phyloP scores from a whole-genome alignment of 1,140 invertebrate genomes.

The Drosophila sp. region DNA sequence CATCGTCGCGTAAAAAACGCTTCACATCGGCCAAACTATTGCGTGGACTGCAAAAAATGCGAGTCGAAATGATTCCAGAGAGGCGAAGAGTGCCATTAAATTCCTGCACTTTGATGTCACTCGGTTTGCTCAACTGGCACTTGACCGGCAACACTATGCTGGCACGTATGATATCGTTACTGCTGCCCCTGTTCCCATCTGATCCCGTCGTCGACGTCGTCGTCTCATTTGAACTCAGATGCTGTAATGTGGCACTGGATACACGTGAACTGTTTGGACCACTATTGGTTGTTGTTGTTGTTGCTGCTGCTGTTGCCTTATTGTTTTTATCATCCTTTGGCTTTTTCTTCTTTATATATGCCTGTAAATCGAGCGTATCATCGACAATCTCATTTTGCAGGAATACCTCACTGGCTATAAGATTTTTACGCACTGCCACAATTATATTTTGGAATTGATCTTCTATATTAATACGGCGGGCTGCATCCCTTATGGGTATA shows the following conservation, averaged over 20 bases:
- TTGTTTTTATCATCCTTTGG: slow-evolving; percentile 53
- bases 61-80: slow-evolving; percentile 68
- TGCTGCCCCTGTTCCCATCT: neutral
- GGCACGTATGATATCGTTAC: slow-evolving; percentile 52
- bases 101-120: slow-evolving; percentile 63
- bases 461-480: slow-evolving; percentile 76
- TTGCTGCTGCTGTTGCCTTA: no score
- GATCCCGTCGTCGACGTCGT: neutral
- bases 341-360: slow-evolving; percentile 65
- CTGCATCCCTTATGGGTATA: slow-evolving; percentile 61
- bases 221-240: slow-evolving; percentile 18
- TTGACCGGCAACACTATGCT: slow-evolving; percentile 71
- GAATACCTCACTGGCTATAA: slow-evolving; percentile 74
- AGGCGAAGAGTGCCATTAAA: slow-evolving; percentile 69
- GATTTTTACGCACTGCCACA: slow-evolving; percentile 59
- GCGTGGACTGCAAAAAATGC: slow-evolving; percentile 68
- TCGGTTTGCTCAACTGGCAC: slow-evolving; percentile 59
- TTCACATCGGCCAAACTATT: slow-evolving; percentile 75
- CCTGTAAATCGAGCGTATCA: slow-evolving; percentile 67
- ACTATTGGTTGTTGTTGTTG: slow-evolving; percentile 16
- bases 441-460: slow-evolving; percentile 75
- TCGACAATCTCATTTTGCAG: slow-evolving; percentile 71
- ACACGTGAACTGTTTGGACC: slow-evolving; percentile 7
- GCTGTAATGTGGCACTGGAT: slow-evolving; percentile 33
- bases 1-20: slow-evolving; percentile 73